Percentiles rank a stretch among this genome's conserved stretches.
Evolutionary conservation across 2,888 invertebrate species (phyloP).

Genomic region (Andrena chrysosceles): DNA sequence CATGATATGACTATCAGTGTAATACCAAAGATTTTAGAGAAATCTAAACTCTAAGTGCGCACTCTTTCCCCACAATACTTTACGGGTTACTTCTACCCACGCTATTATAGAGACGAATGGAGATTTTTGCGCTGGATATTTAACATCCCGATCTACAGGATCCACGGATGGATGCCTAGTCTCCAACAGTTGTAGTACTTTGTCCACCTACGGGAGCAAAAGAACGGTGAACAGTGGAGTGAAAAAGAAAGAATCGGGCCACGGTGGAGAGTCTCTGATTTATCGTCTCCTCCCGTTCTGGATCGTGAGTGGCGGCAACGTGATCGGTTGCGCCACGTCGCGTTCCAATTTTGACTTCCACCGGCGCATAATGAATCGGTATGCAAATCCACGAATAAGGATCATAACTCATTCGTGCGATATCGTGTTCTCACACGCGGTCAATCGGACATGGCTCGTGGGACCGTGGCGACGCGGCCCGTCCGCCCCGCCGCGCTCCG

Average conservation of each 20-base stretch:
- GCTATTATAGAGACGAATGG: neutral
- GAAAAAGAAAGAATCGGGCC: conserved; percentile 43
- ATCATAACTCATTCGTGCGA: conserved; percentile 79
- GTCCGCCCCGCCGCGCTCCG: conserved; percentile 35
- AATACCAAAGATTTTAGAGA: too few relatives aligned
- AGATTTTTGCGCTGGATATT: neutral
- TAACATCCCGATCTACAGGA: neutral
- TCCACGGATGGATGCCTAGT: neutral
- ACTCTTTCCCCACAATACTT: too few relatives aligned
- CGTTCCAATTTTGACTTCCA: conserved; percentile 74
- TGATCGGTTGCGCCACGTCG: conserved; percentile 72
- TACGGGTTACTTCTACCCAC: neutral
- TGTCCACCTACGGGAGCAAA: conserved; percentile 5
- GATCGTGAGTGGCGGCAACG: conserved; percentile 50
- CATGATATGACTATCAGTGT: too few relatives aligned
- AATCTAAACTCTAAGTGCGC: too few relatives aligned
- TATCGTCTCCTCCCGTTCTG: conserved; percentile 64
- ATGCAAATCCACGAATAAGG: conserved; percentile 76
- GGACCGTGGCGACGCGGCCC: conserved; percentile 66
- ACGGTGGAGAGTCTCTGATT: conserved; percentile 64
- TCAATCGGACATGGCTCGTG: conserved; percentile 72
- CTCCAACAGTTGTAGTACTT: neutral
- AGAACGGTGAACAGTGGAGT: neutral
- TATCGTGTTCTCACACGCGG: conserved; percentile 75
- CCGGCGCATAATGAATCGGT: conserved; percentile 75